These are phyloP conservation scores for Pocillopora verrucosa DNA, from an alignment of 64 coral and sea anemone species.

Conservation along the genomic window DNA sequence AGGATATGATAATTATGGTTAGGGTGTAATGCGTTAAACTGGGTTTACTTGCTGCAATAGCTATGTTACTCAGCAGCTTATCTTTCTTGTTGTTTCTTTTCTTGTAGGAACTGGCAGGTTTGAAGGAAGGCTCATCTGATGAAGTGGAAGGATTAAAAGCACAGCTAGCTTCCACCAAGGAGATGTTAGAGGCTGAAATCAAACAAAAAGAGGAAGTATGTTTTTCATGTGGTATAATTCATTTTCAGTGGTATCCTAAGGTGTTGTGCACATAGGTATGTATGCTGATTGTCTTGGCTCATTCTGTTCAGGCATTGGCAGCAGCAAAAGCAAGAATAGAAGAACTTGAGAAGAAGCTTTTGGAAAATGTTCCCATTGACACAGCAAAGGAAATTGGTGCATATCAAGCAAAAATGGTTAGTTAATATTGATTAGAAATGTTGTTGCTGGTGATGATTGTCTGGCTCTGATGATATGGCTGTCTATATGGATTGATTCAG, in stretches of 20 bases:
- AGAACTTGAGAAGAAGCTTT: constrained; percentile 77
- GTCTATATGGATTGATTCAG: too few relatives aligned
- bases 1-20: too few relatives aligned
- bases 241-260: too few relatives aligned
- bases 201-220: constrained; percentile 71
- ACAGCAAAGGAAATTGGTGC: constrained; percentile 92
- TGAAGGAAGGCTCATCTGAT: constrained; percentile 74
- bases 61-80: too few relatives aligned
- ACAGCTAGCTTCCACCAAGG: constrained; percentile 77
- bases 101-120: constrained; percentile 66
- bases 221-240: too few relatives aligned
- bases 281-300: neutral
- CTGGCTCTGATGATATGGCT: too few relatives aligned
- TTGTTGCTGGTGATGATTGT: too few relatives aligned
- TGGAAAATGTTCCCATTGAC: constrained; percentile 91
- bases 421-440: neutral
- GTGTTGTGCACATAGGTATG: too few relatives aligned
- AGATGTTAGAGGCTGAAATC: constrained; percentile 76
- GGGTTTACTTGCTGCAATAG: too few relatives aligned
- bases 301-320: constrained; percentile 47
- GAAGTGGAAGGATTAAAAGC: constrained; percentile 73
- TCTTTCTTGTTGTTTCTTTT: neutral
- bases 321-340: constrained; percentile 86
- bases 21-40: too few relatives aligned
- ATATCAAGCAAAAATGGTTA: constrained; percentile 87